Evolutionary conservation across 1,140 invertebrate genomes (phyloP).

Genomic region (Drosophila pruinosa): DNA sequence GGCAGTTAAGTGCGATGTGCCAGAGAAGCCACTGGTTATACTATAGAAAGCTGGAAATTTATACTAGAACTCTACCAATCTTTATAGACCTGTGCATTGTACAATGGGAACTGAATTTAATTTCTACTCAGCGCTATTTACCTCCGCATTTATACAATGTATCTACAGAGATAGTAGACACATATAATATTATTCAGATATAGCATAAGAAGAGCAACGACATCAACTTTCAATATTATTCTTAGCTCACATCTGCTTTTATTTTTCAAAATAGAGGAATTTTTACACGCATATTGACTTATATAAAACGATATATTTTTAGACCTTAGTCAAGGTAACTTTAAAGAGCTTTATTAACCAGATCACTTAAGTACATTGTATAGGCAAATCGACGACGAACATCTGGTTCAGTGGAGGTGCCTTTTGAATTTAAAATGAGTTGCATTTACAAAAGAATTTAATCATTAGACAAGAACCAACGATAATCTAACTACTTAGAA

Average conservation of each 20-base stretch:
- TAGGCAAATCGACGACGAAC: not conserved
- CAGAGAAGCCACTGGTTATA: conserved; percentile 76
- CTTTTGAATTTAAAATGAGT: conserved; percentile 32
- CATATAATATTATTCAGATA: not conserved
- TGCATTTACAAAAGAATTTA: conserved; percentile 54
- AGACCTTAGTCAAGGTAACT: conserved; percentile 18
- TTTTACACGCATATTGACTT: not conserved
- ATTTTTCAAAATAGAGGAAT: conserved; percentile 25
- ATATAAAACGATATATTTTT: conserved; percentile 10
- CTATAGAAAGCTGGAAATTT: conserved; percentile 39
- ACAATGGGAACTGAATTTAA: conserved; percentile 65
- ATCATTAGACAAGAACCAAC: conserved; percentile 8
- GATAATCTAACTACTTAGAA: conserved; percentile 26
- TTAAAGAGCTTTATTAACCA: conserved; percentile 52
- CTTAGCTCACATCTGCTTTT: not conserved
- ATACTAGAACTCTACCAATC: conserved; percentile 43
- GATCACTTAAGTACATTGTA: no score
- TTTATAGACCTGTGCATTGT: conserved; percentile 57
- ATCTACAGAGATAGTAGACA: conserved; percentile 15
- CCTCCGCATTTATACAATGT: conserved; percentile 54
- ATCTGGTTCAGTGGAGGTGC: conserved; percentile 44
- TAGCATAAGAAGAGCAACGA: conserved; percentile 7
- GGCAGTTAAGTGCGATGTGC: conserved; percentile 69
- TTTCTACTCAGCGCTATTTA: conserved; percentile 52
- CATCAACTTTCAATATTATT: conserved; percentile 10